Evolutionary conservation across 1,140 invertebrate genomes (phyloP).

Genomic region (Dinoponera quadriceps): DNA sequence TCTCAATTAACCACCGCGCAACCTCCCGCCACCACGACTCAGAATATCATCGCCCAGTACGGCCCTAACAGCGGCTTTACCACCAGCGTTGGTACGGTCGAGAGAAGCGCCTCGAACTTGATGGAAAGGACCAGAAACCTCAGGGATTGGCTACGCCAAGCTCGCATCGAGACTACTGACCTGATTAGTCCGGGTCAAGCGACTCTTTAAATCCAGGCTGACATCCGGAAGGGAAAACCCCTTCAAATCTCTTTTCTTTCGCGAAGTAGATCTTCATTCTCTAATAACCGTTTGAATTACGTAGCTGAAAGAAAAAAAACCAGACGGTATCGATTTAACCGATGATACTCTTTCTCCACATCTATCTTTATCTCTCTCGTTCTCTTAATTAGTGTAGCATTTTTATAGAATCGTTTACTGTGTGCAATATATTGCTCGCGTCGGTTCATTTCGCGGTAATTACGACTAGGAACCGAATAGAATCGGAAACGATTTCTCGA

Average conservation of each 20-base stretch:
- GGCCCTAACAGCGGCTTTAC: constrained; percentile 83
- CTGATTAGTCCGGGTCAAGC: constrained; percentile 82
- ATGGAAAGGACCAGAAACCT: constrained; percentile 89
- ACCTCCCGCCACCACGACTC: constrained; percentile 79
- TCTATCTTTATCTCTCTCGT: too few species aligned
- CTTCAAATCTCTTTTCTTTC: constrained; percentile 25
- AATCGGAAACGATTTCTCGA: constrained; percentile 8
- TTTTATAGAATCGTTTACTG: constrained; percentile 19
- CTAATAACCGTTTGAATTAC: neutral
- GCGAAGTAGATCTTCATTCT: constrained; percentile 9
- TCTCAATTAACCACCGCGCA: constrained; percentile 81
- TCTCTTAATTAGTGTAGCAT: constrained; percentile 1
- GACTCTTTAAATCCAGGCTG: constrained; percentile 77
- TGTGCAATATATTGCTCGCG: constrained; percentile 23
- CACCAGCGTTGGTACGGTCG: constrained; percentile 83
- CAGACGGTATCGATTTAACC: neutral
- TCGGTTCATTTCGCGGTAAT: constrained; percentile 1
- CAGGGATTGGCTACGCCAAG: constrained; percentile 88
- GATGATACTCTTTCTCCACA: neutral
- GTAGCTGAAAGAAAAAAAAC: neutral
- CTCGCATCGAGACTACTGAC: constrained; percentile 83
- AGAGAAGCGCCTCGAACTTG: constrained; percentile 85
- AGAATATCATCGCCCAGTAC: constrained; percentile 85
- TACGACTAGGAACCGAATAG: neutral
- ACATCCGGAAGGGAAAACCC: constrained; percentile 4